Conservation (phyloP, 1,140 invertebrate species). For the Adoxophyes honmai region DNA sequence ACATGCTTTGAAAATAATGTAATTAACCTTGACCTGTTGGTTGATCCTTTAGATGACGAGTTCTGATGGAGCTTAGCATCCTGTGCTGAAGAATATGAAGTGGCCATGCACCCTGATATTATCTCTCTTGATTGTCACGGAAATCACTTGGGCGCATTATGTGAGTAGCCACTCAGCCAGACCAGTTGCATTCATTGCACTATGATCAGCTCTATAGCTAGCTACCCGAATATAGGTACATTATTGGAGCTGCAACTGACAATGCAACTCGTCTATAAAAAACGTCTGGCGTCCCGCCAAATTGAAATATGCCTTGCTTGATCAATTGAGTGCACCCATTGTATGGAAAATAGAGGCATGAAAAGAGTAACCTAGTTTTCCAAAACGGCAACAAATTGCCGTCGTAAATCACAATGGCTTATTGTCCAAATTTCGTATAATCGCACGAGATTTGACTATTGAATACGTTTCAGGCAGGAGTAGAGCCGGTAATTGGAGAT, state of each 20-base stretch:
- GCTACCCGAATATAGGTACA: background rate
- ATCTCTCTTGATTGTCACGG: constrained; percentile 38
- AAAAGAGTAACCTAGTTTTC: constrained; percentile 56
- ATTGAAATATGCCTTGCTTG: constrained; percentile 52
- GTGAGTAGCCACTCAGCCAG: constrained; percentile 31
- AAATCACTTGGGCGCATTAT: constrained; percentile 34
- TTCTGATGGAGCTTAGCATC: constrained; percentile 26
- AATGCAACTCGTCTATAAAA: constrained; percentile 45
- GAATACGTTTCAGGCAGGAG: constrained; percentile 4
- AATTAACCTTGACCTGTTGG: background rate
- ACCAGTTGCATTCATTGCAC: constrained; percentile 9
- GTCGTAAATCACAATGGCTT: constrained; percentile 17
- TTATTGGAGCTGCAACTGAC: constrained; percentile 25
- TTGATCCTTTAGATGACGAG: constrained; percentile 43
- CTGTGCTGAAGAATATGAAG: constrained; percentile 47
- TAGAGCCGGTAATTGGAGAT: background rate
- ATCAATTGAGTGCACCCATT: constrained; percentile 46
- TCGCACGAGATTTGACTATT: constrained; percentile 6
- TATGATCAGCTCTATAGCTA: background rate
- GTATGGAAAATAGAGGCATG: constrained; percentile 41
- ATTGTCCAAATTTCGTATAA: constrained; percentile 4
- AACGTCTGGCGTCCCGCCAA: constrained; percentile 44
- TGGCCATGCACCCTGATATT: constrained; percentile 44
- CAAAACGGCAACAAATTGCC: constrained; percentile 35
- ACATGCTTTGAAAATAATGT: background rate